Evolutionary conservation across 2,113 vertebrate genomes (phyloP).

Genomic region (Helogale parvula): DNA sequence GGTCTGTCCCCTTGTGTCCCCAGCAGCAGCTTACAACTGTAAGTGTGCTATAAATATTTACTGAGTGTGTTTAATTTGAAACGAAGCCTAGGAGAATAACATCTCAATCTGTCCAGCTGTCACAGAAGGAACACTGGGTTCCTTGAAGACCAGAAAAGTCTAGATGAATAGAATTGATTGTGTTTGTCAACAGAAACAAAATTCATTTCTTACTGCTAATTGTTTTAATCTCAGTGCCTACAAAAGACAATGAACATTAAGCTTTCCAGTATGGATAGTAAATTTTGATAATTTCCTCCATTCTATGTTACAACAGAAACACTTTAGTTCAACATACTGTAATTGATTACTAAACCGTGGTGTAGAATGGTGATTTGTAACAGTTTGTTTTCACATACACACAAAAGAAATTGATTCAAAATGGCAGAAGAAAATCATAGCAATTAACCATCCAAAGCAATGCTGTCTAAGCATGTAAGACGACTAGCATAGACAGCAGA

Average conservation of each 20-base stretch:
- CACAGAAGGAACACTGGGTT: background rate
- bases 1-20: background rate
- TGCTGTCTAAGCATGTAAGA: conserved; percentile 4
- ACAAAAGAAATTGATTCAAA: conserved; percentile 36
- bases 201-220: conserved; percentile 7
- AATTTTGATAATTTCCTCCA: conserved; percentile 27
- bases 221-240: conserved; percentile 35
- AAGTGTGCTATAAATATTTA: background rate
- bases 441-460: conserved; percentile 46
- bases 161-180: background rate
- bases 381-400: conserved; percentile 23
- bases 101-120: conserved; percentile 7
- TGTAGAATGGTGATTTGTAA: conserved; percentile 37
- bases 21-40: background rate
- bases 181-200: background rate
- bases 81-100: background rate
- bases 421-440: conserved; percentile 43
- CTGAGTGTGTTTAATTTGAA: conserved; percentile 4
- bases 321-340: conserved; percentile 31
- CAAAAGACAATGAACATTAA: background rate
- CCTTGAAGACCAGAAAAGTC: background rate
- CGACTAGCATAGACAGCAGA: background rate
- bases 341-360: background rate
- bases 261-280: background rate
- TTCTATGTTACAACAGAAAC: background rate